Evolutionary conservation across 2,113 vertebrate species (phyloP).

Genomic region (Callaeas wilsoni): DNA sequence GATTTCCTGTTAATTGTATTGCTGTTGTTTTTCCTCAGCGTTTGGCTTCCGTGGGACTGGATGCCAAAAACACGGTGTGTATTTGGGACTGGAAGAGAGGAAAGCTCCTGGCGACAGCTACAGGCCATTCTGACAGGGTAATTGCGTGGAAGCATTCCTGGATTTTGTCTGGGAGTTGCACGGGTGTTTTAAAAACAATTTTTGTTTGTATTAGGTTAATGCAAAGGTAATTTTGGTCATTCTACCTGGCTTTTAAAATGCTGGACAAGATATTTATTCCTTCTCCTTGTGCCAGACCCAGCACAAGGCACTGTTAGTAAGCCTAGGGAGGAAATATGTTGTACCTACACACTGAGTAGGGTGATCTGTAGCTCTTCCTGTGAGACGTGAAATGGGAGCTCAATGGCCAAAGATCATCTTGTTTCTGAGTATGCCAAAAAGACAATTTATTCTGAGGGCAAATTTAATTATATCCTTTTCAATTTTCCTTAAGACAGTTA

Average conservation of each 20-base stretch:
- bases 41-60: constrained; percentile 90
- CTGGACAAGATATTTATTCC: neutral
- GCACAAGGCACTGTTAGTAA: neutral
- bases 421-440: neutral
- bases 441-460: neutral
- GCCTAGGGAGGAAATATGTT: neutral
- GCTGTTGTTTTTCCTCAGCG: constrained; percentile 70
- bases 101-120: constrained; percentile 88
- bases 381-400: neutral
- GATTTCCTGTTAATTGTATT: constrained; percentile 17
- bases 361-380: neutral
- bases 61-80: constrained; percentile 94
- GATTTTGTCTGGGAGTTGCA: neutral
- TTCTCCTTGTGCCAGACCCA: neutral
- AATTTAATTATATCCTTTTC: neutral
- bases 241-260: neutral
- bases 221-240: neutral
- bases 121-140: constrained; percentile 90
- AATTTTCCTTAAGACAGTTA: neutral
- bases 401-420: neutral
- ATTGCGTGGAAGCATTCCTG: neutral
- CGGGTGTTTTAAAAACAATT: neutral
- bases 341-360: neutral
- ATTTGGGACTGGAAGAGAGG: constrained; percentile 97
- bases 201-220: neutral